Evolutionary conservation across 2,113 vertebrate genomes (phyloP).

Genomic region (Equus quagga): DNA sequence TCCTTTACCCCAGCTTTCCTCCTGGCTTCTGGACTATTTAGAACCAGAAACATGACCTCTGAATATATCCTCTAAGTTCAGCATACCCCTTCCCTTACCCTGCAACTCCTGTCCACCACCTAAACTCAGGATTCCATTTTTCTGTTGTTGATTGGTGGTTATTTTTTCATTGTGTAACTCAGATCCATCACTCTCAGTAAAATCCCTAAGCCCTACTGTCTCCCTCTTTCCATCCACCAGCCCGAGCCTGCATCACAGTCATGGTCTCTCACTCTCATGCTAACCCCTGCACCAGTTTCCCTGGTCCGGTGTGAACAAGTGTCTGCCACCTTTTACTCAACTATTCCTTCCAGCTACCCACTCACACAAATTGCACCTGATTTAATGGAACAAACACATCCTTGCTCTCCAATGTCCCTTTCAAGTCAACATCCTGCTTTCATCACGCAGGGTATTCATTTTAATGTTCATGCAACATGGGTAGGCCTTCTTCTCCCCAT

Average conservation of each 20-base stretch:
- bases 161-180: neutral
- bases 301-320: neutral
- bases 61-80: neutral
- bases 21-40: neutral
- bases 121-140: neutral
- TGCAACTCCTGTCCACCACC: neutral
- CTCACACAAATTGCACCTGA: neutral
- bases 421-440: neutral
- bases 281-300: neutral
- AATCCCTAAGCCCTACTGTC: accelerated
- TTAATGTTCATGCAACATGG: neutral
- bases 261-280: neutral
- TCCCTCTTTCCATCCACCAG: neutral
- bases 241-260: neutral
- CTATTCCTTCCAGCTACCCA: neutral
- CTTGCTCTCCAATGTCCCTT: neutral
- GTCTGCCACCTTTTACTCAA: neutral
- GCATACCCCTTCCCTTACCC: neutral
- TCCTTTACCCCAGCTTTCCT: neutral
- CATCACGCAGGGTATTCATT: neutral
- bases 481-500: neutral
- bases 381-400: neutral
- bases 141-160: neutral
- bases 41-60: neutral
- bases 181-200: neutral